Conservation (phyloP, 2,888 invertebrate species). For the Mallateleia sp. region DNA sequence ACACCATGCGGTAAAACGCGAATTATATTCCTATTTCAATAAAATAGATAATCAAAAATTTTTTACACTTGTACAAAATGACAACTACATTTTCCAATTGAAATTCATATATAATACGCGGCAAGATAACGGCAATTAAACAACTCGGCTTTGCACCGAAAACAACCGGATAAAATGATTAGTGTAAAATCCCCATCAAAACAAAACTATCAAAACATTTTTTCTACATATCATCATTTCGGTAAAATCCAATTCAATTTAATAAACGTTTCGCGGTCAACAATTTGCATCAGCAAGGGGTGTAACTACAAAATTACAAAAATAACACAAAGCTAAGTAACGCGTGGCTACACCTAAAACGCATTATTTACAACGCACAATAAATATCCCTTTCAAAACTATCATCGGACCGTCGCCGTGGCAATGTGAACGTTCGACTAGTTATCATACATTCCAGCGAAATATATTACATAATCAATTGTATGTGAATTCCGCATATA, state of each 20-base stretch:
- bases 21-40: too few species aligned
- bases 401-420: slow-evolving; percentile 29
- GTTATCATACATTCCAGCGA: slow-evolving; percentile 65
- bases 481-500: slow-evolving; percentile 28
- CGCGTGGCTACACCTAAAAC: slow-evolving; percentile 41
- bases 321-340: slow-evolving; percentile 60
- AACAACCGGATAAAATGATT: neutral
- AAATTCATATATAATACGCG: too few species aligned
- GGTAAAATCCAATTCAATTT: slow-evolving; percentile 12
- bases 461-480: slow-evolving; percentile 61
- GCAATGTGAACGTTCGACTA: slow-evolving; percentile 60
- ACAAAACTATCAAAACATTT: slow-evolving; percentile 2
- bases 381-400: slow-evolving; percentile 71
- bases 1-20: neutral
- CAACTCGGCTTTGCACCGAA: neutral
- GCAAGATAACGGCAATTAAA: too few species aligned
- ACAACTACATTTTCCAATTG: too few species aligned
- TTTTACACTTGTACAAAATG: too few species aligned
- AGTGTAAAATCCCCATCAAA: neutral
- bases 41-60: too few species aligned
- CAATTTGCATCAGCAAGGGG: slow-evolving; percentile 15
- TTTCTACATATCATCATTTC: neutral
- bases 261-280: slow-evolving; percentile 13
- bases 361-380: slow-evolving; percentile 56
- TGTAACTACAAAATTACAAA: slow-evolving; percentile 55